These are phyloP conservation scores for Setophaga coronata DNA, from an alignment of 2,113 vertebrate species.

Conservation along the genomic window DNA sequence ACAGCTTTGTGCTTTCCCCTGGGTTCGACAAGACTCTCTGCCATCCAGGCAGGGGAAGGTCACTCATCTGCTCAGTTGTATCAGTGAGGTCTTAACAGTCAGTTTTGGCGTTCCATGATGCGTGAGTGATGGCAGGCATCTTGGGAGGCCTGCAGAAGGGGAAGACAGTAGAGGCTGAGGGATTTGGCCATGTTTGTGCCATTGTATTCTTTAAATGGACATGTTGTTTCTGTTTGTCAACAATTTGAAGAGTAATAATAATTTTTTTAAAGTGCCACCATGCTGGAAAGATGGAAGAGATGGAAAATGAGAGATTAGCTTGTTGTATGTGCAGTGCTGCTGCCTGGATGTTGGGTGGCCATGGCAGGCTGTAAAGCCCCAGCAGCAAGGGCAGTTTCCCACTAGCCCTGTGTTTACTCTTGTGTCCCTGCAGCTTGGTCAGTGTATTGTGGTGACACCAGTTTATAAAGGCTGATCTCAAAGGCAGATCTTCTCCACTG, in stretches of 20 bases:
- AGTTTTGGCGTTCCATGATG: background rate
- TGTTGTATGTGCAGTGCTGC: background rate
- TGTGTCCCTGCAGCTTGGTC: background rate
- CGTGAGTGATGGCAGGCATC: accelerated
- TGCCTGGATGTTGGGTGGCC: background rate
- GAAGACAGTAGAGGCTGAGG: background rate
- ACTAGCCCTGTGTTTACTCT: background rate
- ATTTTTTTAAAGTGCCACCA: background rate
- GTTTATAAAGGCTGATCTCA: background rate
- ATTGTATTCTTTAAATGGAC: background rate
- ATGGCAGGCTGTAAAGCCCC: background rate
- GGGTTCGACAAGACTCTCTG: background rate
- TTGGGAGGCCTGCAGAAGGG: background rate
- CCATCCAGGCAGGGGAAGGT: background rate
- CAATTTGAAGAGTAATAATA: background rate
- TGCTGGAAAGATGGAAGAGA: background rate
- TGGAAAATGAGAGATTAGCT: background rate
- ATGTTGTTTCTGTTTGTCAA: background rate
- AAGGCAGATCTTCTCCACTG: background rate
- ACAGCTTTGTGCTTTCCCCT: background rate
- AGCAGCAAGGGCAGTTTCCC: background rate
- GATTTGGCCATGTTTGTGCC: background rate
- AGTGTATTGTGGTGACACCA: background rate
- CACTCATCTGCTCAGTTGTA: background rate
- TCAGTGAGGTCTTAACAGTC: background rate